Conservation (phyloP, 2,113 vertebrate species). For the Casuarius casuarius region DNA sequence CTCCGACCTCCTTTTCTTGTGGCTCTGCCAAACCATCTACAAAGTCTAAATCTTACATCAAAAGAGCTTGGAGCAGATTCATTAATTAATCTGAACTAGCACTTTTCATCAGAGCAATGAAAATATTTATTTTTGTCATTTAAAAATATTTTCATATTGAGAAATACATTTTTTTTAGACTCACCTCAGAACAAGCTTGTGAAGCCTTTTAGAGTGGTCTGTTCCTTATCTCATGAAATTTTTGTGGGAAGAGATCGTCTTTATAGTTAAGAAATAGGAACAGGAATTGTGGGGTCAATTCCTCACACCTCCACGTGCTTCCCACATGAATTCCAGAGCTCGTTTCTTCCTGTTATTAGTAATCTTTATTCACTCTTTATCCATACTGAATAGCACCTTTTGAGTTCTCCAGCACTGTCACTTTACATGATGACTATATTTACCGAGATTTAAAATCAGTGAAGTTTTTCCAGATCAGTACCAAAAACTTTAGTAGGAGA, state of each 20-base stretch:
- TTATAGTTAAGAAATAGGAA: neutral
- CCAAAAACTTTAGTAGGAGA: neutral
- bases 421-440: neutral
- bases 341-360: neutral
- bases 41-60: neutral
- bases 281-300: neutral
- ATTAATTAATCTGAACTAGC: neutral
- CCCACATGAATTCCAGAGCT: neutral
- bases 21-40: neutral
- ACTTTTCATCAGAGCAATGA: neutral
- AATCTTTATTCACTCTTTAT: neutral
- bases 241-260: neutral
- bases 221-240: neutral
- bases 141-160: neutral
- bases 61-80: neutral
- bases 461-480: constrained; percentile 18
- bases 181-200: neutral
- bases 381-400: neutral
- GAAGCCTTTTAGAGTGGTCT: neutral
- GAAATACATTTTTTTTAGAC: neutral
- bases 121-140: neutral
- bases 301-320: neutral
- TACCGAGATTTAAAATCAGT: neutral
- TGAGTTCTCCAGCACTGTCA: neutral
- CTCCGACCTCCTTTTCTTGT: neutral